Evolutionary conservation across 2,888 invertebrate genomes (phyloP).

Genomic region (Cephus spinipes): DNA sequence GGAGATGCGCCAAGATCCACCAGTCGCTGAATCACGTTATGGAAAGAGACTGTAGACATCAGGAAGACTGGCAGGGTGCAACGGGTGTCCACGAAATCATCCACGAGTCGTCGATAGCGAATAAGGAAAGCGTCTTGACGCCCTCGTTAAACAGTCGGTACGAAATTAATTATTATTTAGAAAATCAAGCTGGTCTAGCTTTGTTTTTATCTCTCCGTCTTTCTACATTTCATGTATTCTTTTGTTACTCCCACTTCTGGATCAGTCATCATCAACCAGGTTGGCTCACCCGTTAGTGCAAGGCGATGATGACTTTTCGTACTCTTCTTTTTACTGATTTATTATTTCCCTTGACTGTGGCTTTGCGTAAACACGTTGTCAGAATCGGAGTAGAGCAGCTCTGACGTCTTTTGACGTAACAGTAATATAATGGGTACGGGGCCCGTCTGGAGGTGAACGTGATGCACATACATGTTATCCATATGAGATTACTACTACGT

Average conservation of each 20-base stretch:
- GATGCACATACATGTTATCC: slow-evolving; percentile 24
- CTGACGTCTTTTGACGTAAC: slow-evolving; percentile 40
- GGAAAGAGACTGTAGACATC: neutral
- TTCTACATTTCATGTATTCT: neutral
- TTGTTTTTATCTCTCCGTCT: neutral
- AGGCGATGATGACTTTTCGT: neutral
- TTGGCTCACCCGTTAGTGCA: neutral
- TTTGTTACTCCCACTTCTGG: neutral
- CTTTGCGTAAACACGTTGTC: neutral
- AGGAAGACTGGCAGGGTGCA: neutral
- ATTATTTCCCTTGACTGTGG: neutral
- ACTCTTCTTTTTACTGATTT: neutral
- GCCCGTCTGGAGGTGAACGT: slow-evolving; percentile 23
- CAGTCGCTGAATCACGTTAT: neutral
- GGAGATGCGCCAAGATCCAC: neutral
- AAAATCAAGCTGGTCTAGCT: neutral
- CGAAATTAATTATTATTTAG: neutral
- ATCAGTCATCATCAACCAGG: neutral
- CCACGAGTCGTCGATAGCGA: neutral
- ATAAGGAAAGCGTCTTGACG: neutral
- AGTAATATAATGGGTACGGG: slow-evolving; percentile 20
- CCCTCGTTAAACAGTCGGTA: neutral
- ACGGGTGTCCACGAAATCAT: neutral
- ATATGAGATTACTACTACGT: neutral
- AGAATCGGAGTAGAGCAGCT: neutral